phyloP scores from a whole-genome alignment of 2,888 invertebrate species.

The Nudaria mundana region DNA sequence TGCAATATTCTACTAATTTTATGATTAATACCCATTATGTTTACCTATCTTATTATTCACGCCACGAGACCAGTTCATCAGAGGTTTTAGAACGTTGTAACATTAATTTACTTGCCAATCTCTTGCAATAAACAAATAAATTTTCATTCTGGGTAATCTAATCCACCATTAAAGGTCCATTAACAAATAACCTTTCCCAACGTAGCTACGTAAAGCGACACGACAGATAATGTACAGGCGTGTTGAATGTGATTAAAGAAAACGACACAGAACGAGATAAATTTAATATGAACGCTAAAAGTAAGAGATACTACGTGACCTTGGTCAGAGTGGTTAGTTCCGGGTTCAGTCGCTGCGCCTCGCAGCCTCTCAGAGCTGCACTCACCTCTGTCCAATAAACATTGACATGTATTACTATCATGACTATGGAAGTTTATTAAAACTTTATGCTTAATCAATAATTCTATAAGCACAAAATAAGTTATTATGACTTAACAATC shows the following conservation, averaged over 20 bases:
- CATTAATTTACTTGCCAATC: neutral
- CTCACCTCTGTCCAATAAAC: constrained; percentile 31
- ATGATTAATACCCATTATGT: no score
- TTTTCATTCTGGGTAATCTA: constrained; percentile 23
- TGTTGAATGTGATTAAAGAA: constrained; percentile 32
- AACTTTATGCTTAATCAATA: constrained; percentile 10
- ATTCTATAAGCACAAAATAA: no score
- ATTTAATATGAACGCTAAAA: constrained; percentile 48
- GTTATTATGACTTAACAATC: no score
- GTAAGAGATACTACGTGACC: constrained; percentile 66
- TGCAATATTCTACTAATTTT: neutral
- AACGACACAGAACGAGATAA: constrained; percentile 30
- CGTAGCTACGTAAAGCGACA: constrained; percentile 16
- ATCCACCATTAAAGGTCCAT: constrained; percentile 29
- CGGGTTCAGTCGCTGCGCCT: constrained; percentile 63
- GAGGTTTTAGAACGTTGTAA: neutral
- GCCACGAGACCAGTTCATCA: neutral
- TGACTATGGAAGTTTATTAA: constrained; percentile 13
- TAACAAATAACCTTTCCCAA: constrained; percentile 32
- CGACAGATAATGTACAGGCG: constrained; percentile 25
- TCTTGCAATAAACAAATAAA: constrained; percentile 15
- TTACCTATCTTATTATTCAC: neutral
- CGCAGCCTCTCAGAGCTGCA: constrained; percentile 34
- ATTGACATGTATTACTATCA: constrained; percentile 18
- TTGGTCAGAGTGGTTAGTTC: constrained; percentile 65